phyloP scores from a whole-genome alignment of 2,113 vertebrate species.

The Apteryx owenii region DNA sequence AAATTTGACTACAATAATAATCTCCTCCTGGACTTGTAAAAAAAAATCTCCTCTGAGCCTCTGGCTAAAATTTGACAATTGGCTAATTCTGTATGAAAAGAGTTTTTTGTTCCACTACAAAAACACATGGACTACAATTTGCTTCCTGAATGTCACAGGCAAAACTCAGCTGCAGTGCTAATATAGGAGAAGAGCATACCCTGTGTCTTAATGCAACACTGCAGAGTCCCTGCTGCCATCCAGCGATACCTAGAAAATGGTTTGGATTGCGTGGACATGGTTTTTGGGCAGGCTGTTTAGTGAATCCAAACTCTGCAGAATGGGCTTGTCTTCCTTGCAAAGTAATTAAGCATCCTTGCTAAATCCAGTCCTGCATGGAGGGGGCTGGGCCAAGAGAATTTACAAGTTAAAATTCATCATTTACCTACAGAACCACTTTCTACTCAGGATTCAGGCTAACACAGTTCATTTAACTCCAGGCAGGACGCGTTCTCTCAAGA shows the following conservation, averaged over 20 bases:
- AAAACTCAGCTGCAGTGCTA: background rate
- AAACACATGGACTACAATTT: background rate
- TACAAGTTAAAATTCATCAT: background rate
- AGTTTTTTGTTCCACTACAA: background rate
- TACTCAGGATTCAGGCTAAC: background rate
- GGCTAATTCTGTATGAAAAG: background rate
- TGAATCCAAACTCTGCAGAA: background rate
- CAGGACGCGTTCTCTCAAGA: background rate
- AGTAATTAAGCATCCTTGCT: background rate
- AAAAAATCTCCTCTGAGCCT: constrained; percentile 2
- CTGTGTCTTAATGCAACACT: background rate
- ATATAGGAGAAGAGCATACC: background rate
- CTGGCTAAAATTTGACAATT: background rate
- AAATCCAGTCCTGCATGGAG: background rate
- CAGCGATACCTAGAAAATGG: background rate
- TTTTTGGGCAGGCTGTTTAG: background rate
- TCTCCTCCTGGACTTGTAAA: background rate
- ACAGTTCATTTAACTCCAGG: background rate
- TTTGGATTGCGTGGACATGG: background rate
- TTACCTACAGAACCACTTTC: background rate
- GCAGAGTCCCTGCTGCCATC: background rate
- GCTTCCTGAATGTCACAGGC: background rate
- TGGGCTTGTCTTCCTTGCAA: background rate
- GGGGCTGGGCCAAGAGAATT: background rate
- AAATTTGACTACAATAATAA: constrained; percentile 17